phyloP scores from a whole-genome alignment of 2,113 vertebrate genomes.

The Entomyzon cyanotis region DNA sequence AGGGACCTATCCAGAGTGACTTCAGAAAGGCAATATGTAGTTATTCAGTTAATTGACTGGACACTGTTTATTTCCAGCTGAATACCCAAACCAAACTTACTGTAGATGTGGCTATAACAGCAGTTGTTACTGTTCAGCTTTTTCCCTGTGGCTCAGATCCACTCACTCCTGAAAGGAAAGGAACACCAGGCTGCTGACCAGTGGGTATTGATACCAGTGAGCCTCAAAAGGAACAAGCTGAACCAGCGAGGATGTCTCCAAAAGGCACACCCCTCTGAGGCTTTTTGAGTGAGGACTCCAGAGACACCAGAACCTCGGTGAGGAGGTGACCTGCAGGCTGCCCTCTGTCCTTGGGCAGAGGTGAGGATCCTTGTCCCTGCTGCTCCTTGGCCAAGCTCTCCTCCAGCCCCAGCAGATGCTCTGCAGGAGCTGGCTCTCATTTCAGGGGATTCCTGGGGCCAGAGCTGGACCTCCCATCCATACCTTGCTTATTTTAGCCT shows the following conservation, averaged over 20 bases:
- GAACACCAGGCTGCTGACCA: background rate
- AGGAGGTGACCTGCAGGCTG: background rate
- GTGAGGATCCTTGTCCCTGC: background rate
- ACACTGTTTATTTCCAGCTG: slow-evolving; percentile 33
- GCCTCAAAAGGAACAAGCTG: background rate
- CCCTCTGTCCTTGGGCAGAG: background rate
- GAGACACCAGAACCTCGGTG: rapidly evolving
- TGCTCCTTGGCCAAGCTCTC: background rate
- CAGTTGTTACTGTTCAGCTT: background rate
- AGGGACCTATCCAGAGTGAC: background rate
- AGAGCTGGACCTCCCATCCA: background rate
- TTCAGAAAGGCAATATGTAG: slow-evolving; percentile 1
- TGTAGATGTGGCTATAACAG: slow-evolving; percentile 56
- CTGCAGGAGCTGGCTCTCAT: background rate
- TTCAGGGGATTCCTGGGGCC: background rate
- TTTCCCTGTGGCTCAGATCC: slow-evolving; percentile 8
- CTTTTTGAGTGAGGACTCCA: background rate
- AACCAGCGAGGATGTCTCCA: background rate
- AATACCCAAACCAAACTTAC: slow-evolving; percentile 48
- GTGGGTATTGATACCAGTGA: background rate
- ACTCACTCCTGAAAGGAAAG: background rate
- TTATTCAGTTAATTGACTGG: slow-evolving; percentile 30
- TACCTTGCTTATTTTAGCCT: background rate
- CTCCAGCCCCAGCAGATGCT: background rate
- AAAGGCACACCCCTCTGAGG: background rate